Evolutionary conservation across 2,888 invertebrate genomes (phyloP), one percentile per base, ranked within the genome.

Genomic region (Tetrapedia diversipes): DNA sequence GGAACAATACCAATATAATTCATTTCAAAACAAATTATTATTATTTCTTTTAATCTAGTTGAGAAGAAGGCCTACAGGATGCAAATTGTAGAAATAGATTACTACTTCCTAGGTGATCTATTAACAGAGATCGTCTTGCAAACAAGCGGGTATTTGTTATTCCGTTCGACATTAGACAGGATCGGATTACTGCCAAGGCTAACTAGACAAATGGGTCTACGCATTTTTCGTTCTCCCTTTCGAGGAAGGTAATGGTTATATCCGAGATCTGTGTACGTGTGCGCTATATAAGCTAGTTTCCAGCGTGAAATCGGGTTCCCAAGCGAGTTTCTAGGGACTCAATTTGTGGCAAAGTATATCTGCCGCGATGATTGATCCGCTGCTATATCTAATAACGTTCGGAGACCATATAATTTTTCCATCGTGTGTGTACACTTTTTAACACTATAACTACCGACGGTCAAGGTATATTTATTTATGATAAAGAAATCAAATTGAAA

Each of bases 141-240:
- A 47, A 51, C 53, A 66, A 69, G 24, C 61, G 53, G 53, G 63
- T 56, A 76, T 80, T 78, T 76, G 63, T 71, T 73, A 71, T 64
- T 68, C 57, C 61, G 29, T 34, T 19, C 41, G 63, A 79, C 41
- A 51, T 64, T 76, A 59, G 63, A 78, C 59, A 59, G 39, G 63
- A 56, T 82, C 61, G 63, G 68, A 81, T 82, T 75, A 80, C 80
- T 53, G 53, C 56, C 71, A 70, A 74, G 80, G 74, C 63, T 67
- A 79, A 81, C 70, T 45, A 11, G 67, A 68, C 53, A 81, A 77
- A 76, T 76, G 63, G 78, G 45, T 60, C 49, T 43, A 61, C 37
- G 59, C 34, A 72, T 70, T 83, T 74, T 59, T 81, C 71, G 57
- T 63, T 73, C 68, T 65, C 60, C 24, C 29, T 63, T 64, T 53